phyloP scores from a whole-genome alignment of 2,797 vertebrate genomes.

The Clarias laeviceps region DNA sequence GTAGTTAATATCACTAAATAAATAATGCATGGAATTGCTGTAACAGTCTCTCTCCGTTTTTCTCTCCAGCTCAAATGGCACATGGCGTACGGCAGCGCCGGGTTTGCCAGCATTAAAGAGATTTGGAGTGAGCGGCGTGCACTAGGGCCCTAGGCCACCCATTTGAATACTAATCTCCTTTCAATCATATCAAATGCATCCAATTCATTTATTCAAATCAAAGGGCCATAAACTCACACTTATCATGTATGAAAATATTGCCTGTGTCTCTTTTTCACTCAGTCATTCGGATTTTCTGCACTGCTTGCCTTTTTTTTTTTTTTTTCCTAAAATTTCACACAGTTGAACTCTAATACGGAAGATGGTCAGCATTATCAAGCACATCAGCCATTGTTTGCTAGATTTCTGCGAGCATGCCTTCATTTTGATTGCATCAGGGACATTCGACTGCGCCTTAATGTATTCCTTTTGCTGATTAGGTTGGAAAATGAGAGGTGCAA shows the following conservation, averaged over 20 bases:
- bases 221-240: slow-evolving; percentile 61
- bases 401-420: slow-evolving; percentile 42
- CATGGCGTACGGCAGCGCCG: slow-evolving; percentile 45
- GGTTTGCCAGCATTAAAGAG: slow-evolving; percentile 59
- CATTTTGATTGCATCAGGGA: slow-evolving; percentile 53
- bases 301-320: slow-evolving; percentile 4
- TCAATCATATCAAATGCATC: slow-evolving; percentile 65
- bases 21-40: slow-evolving; percentile 62
- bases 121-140: slow-evolving; percentile 60
- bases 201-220: slow-evolving; percentile 67
- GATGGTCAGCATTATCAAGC: slow-evolving; percentile 36
- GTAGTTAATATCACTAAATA: slow-evolving; percentile 64
- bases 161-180: slow-evolving; percentile 68
- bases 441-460: slow-evolving; percentile 56
- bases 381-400: slow-evolving; percentile 45
- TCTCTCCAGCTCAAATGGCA: slow-evolving; percentile 49
- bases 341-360: slow-evolving; percentile 30
- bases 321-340: slow-evolving; percentile 17
- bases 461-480: slow-evolving; percentile 57
- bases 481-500: slow-evolving; percentile 60
- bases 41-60: slow-evolving; percentile 51
- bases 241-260: slow-evolving; percentile 58
- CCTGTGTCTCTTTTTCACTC: slow-evolving; percentile 45
- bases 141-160: slow-evolving; percentile 62
- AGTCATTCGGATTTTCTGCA: slow-evolving; percentile 37